Evolutionary conservation across 2,888 invertebrate genomes (phyloP).

Genomic region (Sphinx pinastri): DNA sequence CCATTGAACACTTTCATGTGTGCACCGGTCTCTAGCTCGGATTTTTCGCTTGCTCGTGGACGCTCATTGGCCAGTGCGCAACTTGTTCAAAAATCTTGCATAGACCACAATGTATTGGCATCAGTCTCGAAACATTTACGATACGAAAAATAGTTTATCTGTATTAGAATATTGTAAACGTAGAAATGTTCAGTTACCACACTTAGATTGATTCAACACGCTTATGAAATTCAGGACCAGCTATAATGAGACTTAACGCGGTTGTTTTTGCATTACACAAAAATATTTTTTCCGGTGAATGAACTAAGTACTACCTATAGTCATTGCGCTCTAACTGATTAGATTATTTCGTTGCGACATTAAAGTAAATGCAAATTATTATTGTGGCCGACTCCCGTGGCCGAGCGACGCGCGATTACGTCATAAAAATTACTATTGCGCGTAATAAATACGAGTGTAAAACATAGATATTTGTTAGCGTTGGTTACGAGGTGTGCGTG

Average conservation of each 20-base stretch:
- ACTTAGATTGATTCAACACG: constrained; percentile 42
- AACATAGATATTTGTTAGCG: constrained; percentile 43
- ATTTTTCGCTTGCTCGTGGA: constrained; percentile 56
- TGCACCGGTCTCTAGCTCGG: constrained; percentile 55
- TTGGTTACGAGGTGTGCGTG: constrained; percentile 41
- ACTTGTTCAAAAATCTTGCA: constrained; percentile 54
- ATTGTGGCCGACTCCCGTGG: neutral
- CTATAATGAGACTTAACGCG: constrained; percentile 35
- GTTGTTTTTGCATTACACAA: neutral
- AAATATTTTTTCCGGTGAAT: constrained; percentile 62
- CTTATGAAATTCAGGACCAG: constrained; percentile 51
- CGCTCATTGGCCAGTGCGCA: constrained; percentile 56
- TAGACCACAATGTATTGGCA: constrained; percentile 66
- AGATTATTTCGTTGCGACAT: constrained; percentile 62
- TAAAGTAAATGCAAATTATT: constrained; percentile 36
- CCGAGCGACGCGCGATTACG: constrained; percentile 39
- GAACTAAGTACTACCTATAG: constrained; percentile 56
- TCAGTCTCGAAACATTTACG: constrained; percentile 58
- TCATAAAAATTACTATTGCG: constrained; percentile 40
- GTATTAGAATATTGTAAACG: constrained; percentile 33
- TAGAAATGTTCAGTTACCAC: constrained; percentile 55
- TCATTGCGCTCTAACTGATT: constrained; percentile 65
- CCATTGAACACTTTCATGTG: constrained; percentile 57
- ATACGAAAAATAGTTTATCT: constrained; percentile 44
- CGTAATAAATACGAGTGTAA: constrained; percentile 18